Conservation (phyloP, 2,888 invertebrate genomes). For the Apomyelois bistriatella region DNA sequence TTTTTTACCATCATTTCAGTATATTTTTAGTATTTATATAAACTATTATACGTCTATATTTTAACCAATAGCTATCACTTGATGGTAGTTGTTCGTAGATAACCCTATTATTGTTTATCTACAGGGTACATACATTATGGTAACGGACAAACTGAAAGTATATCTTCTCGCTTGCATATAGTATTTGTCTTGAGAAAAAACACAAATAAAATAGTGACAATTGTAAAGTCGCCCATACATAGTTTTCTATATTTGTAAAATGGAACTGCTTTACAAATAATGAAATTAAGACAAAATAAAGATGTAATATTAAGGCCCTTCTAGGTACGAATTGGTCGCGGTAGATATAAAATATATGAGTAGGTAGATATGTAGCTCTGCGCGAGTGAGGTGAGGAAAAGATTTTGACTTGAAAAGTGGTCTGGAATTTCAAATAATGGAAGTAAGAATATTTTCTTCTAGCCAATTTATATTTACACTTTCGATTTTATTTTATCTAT, state of each 20-base stretch:
- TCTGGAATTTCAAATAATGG: too few relatives aligned
- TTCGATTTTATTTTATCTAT: too few relatives aligned
- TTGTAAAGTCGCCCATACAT: constrained; percentile 30
- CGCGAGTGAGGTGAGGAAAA: neutral
- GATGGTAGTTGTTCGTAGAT: neutral
- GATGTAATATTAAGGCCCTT: constrained; percentile 11
- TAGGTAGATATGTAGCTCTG: neutral
- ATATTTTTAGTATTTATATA: neutral
- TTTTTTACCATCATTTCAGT: neutral
- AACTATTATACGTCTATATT: neutral
- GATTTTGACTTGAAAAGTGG: neutral
- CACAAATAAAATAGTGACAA: neutral
- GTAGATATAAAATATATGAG: constrained; percentile 17
- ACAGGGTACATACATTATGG: constrained; percentile 21
- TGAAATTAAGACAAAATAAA: constrained; percentile 24
- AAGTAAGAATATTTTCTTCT: too few relatives aligned
- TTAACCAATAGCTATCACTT: neutral
- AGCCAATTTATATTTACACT: too few relatives aligned
- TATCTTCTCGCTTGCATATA: constrained; percentile 8
- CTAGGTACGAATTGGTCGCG: constrained; percentile 21
- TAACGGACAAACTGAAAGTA: neutral
- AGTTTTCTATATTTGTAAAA: constrained; percentile 60
- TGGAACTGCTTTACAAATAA: constrained; percentile 29
- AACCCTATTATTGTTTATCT: constrained; percentile 5
- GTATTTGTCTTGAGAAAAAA: constrained; percentile 8